Evolutionary conservation across 2,797 vertebrate species (phyloP).

Genomic region (Cossypha dichroa): DNA sequence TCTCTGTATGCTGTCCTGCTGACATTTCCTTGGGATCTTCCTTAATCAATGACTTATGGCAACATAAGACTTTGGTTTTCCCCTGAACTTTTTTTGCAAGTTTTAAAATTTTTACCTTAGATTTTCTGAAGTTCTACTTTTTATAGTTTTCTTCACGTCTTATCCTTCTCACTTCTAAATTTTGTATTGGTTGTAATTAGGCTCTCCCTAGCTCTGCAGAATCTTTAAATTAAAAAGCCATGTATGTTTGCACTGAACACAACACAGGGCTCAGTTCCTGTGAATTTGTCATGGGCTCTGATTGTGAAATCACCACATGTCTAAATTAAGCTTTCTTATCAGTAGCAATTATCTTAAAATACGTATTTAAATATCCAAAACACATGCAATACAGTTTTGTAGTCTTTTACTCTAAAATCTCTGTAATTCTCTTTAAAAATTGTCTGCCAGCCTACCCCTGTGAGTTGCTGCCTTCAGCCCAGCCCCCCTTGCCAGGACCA

Average conservation of each 20-base stretch:
- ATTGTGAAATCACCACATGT: conserved; percentile 5
- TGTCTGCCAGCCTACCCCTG: background rate
- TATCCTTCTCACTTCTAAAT: background rate
- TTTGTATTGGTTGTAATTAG: background rate
- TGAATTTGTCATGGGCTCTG: conserved; percentile 13
- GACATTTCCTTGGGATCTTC: background rate
- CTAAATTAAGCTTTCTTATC: conserved; percentile 20
- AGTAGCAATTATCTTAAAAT: background rate
- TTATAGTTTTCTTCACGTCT: background rate
- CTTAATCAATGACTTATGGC: background rate
- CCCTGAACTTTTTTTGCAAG: background rate
- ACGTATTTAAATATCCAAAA: background rate
- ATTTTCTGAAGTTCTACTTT: background rate
- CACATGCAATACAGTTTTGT: background rate
- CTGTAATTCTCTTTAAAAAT: background rate
- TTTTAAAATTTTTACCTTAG: background rate
- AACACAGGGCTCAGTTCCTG: background rate
- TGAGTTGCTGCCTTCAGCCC: background rate
- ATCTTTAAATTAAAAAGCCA: background rate
- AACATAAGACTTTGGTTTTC: background rate
- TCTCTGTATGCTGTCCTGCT: background rate
- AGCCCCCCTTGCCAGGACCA: background rate
- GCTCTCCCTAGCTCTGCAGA: background rate
- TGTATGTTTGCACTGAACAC: background rate
- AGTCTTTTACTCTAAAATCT: background rate